A percentile compares a stretch with the other conserved stretches of the same genome.
phyloP scores from a whole-genome alignment of 2,113 vertebrate species.

The Neomonachus schauinslandi region DNA sequence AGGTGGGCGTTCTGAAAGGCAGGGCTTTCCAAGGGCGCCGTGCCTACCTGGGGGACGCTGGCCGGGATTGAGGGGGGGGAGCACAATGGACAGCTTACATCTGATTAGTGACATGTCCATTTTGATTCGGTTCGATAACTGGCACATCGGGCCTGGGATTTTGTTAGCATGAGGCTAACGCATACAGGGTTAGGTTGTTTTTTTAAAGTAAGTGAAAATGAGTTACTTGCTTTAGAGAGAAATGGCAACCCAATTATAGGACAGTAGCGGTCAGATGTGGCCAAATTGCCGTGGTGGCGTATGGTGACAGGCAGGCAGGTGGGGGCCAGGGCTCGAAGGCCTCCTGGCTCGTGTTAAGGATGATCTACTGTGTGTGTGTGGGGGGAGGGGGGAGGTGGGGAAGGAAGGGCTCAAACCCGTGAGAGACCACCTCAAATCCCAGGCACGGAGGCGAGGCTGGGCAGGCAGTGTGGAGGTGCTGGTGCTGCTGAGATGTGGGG shows the following conservation, averaged over 20 bases:
- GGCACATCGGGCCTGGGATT: background rate
- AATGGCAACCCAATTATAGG: background rate
- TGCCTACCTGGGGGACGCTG: background rate
- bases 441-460: fast-evolving
- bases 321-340: background rate
- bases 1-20: background rate
- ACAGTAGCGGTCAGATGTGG: background rate
- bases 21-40: background rate
- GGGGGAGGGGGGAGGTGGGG: fast-evolving
- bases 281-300: background rate
- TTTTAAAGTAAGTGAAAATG: slow-evolving; percentile 49
- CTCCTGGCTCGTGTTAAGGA: background rate
- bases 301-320: background rate
- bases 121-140: background rate
- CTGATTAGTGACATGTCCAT: background rate
- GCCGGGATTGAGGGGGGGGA: background rate
- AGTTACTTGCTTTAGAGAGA: slow-evolving; percentile 5
- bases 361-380: background rate
- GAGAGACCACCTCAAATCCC: too few species aligned
- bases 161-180: background rate
- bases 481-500: background rate
- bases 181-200: background rate
- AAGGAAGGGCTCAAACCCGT: fast-evolving
- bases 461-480: too few species aligned
- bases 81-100: background rate